These are phyloP conservation scores for Podarcis lilfordi DNA, from an alignment of 2,797 vertebrate genomes.

Conservation along the genomic window DNA sequence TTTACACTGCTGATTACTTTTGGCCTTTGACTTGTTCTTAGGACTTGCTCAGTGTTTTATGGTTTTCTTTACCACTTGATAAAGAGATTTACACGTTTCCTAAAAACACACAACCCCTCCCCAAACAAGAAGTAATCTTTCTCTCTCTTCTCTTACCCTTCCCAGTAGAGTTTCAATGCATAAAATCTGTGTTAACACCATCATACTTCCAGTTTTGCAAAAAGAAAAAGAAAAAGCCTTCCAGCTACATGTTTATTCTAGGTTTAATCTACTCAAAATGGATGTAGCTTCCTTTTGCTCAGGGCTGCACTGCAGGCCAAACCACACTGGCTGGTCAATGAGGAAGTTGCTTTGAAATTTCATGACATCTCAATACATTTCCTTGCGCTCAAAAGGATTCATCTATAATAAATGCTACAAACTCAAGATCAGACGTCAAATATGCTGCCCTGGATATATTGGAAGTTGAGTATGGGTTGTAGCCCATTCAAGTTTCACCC, in stretches of 20 bases:
- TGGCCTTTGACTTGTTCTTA: background rate
- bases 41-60: background rate
- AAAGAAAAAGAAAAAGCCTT: conserved; percentile 5
- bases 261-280: conserved; percentile 21
- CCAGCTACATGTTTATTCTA: conserved; percentile 17
- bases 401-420: background rate
- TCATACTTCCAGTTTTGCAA: background rate
- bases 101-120: background rate
- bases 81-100: conserved; percentile 7
- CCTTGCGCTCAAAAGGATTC: conserved; percentile 4
- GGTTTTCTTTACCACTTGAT: background rate
- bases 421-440: background rate
- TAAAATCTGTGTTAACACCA: conserved; percentile 17
- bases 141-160: background rate
- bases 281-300: conserved; percentile 18
- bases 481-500: background rate
- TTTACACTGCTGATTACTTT: background rate
- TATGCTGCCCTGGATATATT: background rate
- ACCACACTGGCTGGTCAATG: conserved; percentile 5
- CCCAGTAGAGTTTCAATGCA: background rate
- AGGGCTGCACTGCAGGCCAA: conserved; percentile 15
- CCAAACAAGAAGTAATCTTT: background rate
- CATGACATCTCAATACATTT: conserved; percentile 11
- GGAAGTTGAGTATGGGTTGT: background rate
- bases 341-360: conserved; percentile 7